Evolutionary conservation across 2,797 vertebrate genomes (phyloP).

Genomic region (Geotrypetes seraphini): DNA sequence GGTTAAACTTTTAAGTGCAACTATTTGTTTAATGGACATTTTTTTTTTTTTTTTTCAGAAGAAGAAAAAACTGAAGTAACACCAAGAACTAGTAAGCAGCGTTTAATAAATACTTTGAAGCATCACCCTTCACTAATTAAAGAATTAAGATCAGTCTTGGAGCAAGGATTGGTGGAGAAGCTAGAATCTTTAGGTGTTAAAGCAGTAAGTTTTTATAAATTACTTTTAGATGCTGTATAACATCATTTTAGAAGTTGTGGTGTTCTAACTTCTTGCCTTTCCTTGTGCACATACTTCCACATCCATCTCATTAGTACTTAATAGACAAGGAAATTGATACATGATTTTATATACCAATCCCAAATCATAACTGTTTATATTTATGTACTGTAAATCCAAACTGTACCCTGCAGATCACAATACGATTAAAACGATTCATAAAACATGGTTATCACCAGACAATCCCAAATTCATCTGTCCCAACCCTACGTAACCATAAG

Average conservation of each 20-base stretch:
- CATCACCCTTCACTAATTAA: conserved; percentile 40
- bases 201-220: conserved; percentile 37
- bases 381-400: too few relatives aligned
- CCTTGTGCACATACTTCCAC: not conserved
- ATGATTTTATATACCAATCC: too few relatives aligned
- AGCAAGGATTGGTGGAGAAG: conserved; percentile 51
- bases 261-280: not conserved
- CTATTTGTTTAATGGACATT: conserved; percentile 7
- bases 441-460: too few relatives aligned
- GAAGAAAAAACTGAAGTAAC: conserved; percentile 43
- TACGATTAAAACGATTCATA: too few relatives aligned
- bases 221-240: too few relatives aligned
- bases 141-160: conserved; percentile 46
- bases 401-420: too few relatives aligned
- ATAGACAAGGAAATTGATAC: too few relatives aligned
- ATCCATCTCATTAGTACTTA: too few relatives aligned
- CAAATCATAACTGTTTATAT: too few relatives aligned
- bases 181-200: conserved; percentile 53
- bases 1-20: not conserved
- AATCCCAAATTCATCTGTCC: too few relatives aligned
- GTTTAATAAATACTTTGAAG: conserved; percentile 43
- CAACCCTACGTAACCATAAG: too few relatives aligned
- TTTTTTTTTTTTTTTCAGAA: conserved; percentile 51
- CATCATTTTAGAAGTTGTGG: too few relatives aligned
- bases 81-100: conserved; percentile 28